These are phyloP conservation scores for Ophonus ardosiacus DNA, from an alignment of 2,888 invertebrate species.

Conservation along the genomic window DNA sequence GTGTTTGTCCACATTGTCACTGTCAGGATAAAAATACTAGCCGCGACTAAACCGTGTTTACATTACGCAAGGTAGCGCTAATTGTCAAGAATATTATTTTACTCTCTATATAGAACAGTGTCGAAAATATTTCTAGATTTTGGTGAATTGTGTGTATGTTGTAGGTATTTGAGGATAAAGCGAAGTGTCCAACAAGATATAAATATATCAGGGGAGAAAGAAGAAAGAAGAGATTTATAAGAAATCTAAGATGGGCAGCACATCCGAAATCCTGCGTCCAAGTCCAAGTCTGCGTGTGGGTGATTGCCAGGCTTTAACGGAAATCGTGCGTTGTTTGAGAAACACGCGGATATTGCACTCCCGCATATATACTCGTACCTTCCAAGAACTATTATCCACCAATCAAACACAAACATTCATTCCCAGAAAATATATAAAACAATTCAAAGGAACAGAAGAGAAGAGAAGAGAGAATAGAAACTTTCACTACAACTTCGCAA, in stretches of 20 bases:
- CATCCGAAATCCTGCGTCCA: conserved; percentile 33
- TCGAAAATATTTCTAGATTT: neutral
- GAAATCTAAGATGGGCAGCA: conserved; percentile 52
- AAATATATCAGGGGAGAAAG: conserved; percentile 52
- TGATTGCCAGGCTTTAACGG: conserved; percentile 54
- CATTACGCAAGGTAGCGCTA: conserved; percentile 16
- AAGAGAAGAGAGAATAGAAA: conserved; percentile 30
- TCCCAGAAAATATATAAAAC: conserved; percentile 27
- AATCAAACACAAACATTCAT: neutral
- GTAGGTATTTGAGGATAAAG: conserved; percentile 30
- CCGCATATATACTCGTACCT: neutral
- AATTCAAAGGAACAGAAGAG: conserved; percentile 3
- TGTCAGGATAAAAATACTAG: conserved; percentile 57
- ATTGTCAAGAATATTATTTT: neutral
- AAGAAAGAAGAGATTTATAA: conserved; percentile 55
- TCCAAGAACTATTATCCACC: neutral
- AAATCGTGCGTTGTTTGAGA: conserved; percentile 51
- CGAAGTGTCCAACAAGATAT: conserved; percentile 23
- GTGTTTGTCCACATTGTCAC: conserved; percentile 50
- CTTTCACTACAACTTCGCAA: conserved; percentile 53
- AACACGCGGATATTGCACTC: conserved; percentile 28
- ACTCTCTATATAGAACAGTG: neutral
- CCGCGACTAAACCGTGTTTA: conserved; percentile 38
- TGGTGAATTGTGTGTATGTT: neutral
- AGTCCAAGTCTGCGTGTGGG: conserved; percentile 9